These are phyloP conservation scores for Volucella inflata DNA, from an alignment of 2,888 invertebrate genomes.

Conservation along the genomic window DNA sequence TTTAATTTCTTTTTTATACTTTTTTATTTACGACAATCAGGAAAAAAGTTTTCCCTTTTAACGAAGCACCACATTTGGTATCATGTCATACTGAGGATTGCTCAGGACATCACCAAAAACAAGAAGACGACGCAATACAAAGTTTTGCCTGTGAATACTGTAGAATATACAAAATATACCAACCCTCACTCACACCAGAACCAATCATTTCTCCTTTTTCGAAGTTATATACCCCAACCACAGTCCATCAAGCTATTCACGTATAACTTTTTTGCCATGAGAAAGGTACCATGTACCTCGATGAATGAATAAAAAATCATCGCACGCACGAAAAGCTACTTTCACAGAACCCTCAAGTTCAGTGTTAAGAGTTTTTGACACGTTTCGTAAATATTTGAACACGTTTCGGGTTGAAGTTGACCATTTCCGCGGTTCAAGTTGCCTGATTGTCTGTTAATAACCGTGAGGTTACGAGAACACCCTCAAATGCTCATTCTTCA, in stretches of 20 bases:
- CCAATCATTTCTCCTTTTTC: constrained; percentile 29
- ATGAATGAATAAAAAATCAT: constrained; percentile 25
- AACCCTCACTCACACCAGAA: constrained; percentile 14
- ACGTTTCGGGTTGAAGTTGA: constrained; percentile 78
- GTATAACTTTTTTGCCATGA: constrained; percentile 15
- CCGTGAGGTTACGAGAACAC: constrained; percentile 25
- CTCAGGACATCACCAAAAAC: background rate
- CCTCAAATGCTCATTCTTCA: constrained; percentile 22
- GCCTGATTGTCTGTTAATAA: constrained; percentile 72
- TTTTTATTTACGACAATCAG: constrained; percentile 48
- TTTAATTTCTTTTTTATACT: constrained; percentile 32
- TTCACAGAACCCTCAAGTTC: constrained; percentile 49
- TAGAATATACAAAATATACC: constrained; percentile 32
- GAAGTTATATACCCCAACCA: background rate
- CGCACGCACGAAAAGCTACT: constrained; percentile 38
- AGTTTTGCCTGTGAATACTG: constrained; percentile 16
- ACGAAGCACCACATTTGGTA: constrained; percentile 14
- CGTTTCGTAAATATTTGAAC: constrained; percentile 83
- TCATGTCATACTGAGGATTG: constrained; percentile 39
- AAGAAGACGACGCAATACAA: constrained; percentile 36
- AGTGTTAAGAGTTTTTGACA: constrained; percentile 80
- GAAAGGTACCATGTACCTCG: background rate
- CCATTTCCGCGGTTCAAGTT: constrained; percentile 76
- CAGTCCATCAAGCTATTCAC: constrained; percentile 36
- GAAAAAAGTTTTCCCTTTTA: constrained; percentile 28